phyloP scores from a whole-genome alignment of 2,113 vertebrate genomes.

The Eulemur rufifrons region DNA sequence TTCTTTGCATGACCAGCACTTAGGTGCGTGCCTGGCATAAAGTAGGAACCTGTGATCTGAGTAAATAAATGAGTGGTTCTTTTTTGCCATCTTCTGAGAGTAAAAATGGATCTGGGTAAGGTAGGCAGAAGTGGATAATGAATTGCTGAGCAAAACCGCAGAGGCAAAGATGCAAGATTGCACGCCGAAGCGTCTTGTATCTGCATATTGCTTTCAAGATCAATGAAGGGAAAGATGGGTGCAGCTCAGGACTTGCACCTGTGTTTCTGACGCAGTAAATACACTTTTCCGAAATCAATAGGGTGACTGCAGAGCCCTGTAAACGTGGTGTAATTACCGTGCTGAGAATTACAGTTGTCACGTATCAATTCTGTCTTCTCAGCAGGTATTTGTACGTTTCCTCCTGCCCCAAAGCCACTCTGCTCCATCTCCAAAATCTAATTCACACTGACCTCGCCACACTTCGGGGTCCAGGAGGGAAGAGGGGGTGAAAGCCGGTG shows the following conservation, averaged over 20 bases:
- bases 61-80: neutral
- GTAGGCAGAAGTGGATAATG: neutral
- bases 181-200: neutral
- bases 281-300: constrained; percentile 67
- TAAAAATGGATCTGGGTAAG: neutral
- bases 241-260: constrained; percentile 40
- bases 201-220: constrained; percentile 65
- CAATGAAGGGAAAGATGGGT: constrained; percentile 44
- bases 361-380: constrained; percentile 66
- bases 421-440: neutral
- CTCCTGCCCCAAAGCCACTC: neutral
- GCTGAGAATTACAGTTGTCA: constrained; percentile 74
- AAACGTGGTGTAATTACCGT: constrained; percentile 73
- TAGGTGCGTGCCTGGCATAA: neutral
- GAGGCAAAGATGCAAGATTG: neutral
- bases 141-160: neutral
- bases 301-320: constrained; percentile 56
- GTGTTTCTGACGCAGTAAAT: constrained; percentile 68
- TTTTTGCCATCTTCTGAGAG: neutral
- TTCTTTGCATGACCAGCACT: neutral
- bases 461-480: neutral
- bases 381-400: constrained; percentile 28
- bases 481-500: neutral
- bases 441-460: neutral
- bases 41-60: neutral